phyloP scores from a whole-genome alignment of 2,797 vertebrate genomes.

The Sphenodon punctatus region DNA sequence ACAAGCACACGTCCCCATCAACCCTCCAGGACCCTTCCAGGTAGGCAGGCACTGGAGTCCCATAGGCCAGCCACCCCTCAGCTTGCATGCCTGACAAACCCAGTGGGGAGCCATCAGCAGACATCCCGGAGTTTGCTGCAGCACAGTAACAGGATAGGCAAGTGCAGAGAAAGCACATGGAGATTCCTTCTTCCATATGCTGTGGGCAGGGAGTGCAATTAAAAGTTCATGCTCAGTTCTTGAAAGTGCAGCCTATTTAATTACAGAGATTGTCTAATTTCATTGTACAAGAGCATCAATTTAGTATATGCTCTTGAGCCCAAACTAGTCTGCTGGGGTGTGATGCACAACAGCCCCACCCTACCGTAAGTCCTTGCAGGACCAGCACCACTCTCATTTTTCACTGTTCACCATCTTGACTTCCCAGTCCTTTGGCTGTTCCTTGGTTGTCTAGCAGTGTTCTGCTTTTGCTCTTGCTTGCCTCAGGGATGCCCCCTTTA shows the following conservation, averaged over 20 bases:
- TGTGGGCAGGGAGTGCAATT: background rate
- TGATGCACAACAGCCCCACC: no score
- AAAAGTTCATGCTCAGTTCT: background rate
- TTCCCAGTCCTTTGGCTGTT: no score
- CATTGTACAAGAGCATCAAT: background rate
- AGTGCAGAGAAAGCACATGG: background rate
- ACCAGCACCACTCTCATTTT: no score
- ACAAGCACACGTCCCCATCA: constrained; percentile 88
- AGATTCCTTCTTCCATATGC: background rate
- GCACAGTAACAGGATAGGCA: background rate
- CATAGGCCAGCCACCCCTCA: background rate
- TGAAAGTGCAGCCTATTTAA: background rate
- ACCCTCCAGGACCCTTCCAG: constrained; percentile 92
- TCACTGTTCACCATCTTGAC: no score
- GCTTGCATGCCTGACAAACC: background rate
- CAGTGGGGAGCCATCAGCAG: background rate
- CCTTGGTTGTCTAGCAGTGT: no score
- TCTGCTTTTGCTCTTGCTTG: no score
- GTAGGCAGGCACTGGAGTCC: constrained; percentile 69
- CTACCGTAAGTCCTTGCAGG: no score
- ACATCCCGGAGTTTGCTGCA: background rate
- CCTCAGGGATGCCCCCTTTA: no score
- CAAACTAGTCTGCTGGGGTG: no score
- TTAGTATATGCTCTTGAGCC: no score
- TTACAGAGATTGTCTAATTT: background rate